Conservation (phyloP, 2,113 vertebrate genomes). For the Colinus virginianus region DNA sequence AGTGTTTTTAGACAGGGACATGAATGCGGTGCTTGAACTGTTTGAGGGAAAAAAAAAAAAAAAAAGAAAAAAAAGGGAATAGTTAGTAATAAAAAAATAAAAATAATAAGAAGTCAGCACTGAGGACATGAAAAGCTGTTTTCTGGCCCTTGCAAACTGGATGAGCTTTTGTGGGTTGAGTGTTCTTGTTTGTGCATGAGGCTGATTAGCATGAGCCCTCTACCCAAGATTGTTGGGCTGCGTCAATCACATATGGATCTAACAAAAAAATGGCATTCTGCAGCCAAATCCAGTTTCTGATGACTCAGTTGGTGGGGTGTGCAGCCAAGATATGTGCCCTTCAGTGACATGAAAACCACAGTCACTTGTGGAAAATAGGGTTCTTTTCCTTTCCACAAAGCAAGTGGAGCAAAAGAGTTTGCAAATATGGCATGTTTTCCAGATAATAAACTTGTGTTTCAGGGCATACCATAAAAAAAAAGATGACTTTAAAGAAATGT, state of each 20-base stretch:
- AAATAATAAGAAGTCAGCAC: conserved; percentile 1
- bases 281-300: conserved; percentile 42
- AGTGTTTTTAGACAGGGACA: background rate
- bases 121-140: background rate
- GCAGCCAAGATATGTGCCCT: conserved; percentile 69
- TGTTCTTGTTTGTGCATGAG: conserved; percentile 48
- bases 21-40: background rate
- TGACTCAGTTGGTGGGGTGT: conserved; percentile 50
- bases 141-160: conserved; percentile 32
- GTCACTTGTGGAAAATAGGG: conserved; percentile 41
- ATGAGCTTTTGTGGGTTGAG: conserved; percentile 52
- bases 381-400: conserved; percentile 43
- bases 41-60: background rate
- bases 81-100: background rate
- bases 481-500: background rate
- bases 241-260: conserved; percentile 54
- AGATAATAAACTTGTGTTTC: conserved; percentile 36
- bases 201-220: conserved; percentile 56
- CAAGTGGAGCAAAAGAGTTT: conserved; percentile 49
- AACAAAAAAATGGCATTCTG: conserved; percentile 56
- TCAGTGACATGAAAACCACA: conserved; percentile 70
- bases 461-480: conserved; percentile 8
- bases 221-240: conserved; percentile 50
- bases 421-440: conserved; percentile 39
- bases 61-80: background rate